Base-by-base conservation (phyloP, 1,140 invertebrate species). In the Formica exsecta region DNA sequence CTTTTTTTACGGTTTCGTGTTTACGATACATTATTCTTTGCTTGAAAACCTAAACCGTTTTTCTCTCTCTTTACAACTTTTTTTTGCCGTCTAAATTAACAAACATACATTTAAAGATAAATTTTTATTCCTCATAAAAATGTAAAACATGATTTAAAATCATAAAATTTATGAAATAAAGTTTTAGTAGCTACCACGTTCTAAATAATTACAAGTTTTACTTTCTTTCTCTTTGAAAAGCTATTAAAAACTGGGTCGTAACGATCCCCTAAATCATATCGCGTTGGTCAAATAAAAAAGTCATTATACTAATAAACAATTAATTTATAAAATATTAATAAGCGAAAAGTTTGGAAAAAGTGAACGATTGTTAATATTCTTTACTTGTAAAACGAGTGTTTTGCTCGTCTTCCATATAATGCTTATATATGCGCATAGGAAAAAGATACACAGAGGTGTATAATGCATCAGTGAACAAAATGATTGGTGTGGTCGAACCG, bases 391-490 rank as follows among this genome's bases (percentile, higher is more conserved):
- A 83, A 48, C 8, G 44, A 83, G 41, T 32, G n/a, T 59, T 59
- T 73, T 44, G 36, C 68, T 9, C 44, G 36, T 62, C 38, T 25
- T 54, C 22, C 13, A 9, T 25, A 59, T 19, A 25, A 38, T 25
- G 66, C 79, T 81, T 73, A 81, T 61, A 38, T 7, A 19, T 19
- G 32, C 25, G 16, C 9, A 9, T 29, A 29, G 48, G 54, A 41
- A 32, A 80, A 80, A 70, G 65, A 57, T n/a, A 36, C 65, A 62
- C 38, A 61, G 79, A 71, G 9, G 25, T 71, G 68, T 83, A 83
- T 83, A 83, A 83, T 83, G 79, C 79, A 83, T 83, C 68, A 83
- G 36, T 83, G 79, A 83, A 83, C 79, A 83, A 83, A 83, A 83
- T 83, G 68, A 83, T 83, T 83, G 79, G 68, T 38, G 79, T 41